Base-by-base conservation (phyloP, 37 sponge, comb jelly and placozoan species). In the Cliona cf. orientalis region DNA sequence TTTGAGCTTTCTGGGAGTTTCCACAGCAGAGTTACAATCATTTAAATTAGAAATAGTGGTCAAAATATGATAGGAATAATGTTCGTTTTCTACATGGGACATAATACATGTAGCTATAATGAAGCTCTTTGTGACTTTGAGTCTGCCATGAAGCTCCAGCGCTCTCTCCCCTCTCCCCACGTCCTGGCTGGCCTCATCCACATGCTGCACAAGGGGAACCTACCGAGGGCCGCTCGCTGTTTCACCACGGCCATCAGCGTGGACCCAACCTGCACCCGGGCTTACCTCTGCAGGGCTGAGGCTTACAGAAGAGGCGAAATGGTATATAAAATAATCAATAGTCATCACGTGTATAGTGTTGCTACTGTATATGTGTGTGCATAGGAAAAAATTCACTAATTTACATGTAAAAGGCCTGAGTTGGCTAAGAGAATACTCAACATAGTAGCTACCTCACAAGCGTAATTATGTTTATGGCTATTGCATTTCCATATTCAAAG, bases 41-140 rank as follows among this genome's bases (percentile, higher is more conserved):
- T n/a, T n/a, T n/a, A n/a, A n/a, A n/a, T n/a, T n/a, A n/a, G n/a
- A n/a, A n/a, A n/a, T n/a, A n/a, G n/a, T n/a, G n/a, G n/a, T n/a
- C n/a, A n/a, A n/a, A n/a, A n/a, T n/a, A n/a, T n/a, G n/a, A n/a
- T n/a, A n/a, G n/a, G n/a, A n/a, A n/a, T n/a, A n/a, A n/a, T n/a
- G n/a, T n/a, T n/a, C n/a, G n/a, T n/a, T n/a, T n/a, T n/a, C n/a
- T n/a, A n/a, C n/a, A n/a, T n/a, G n/a, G n/a, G n/a, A n/a, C n/a
- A n/a, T n/a, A n/a, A n/a, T n/a, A n/a, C 39, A 31, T 62, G 22
- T 70, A 96, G 97, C 36, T 98, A 81, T 38, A 80, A 86, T 43
- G 96, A 98, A 56, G 99, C 99, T 33, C 67, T 93, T 31, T 59
- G 57, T 37, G 99, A 98, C 66, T 92, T 95, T 71, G 70, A 74